Percentiles rank a stretch among this genome's conserved stretches.
Evolutionary conservation across 2,797 vertebrate genomes (phyloP).

Genomic region (Lagorchestes hirsutus): DNA sequence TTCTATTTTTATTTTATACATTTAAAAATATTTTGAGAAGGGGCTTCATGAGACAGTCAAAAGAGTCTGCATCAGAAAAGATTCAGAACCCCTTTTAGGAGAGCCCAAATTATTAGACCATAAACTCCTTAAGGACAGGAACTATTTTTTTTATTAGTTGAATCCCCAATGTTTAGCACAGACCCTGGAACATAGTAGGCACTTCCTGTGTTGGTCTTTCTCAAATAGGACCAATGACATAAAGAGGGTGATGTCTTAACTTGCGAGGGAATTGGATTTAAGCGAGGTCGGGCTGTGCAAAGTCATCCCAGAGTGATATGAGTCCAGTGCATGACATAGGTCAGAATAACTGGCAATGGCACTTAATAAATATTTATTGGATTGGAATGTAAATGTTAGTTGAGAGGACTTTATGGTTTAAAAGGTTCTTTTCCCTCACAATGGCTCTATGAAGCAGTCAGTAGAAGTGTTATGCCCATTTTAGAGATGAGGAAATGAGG

Average conservation of each 20-base stretch:
- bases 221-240: not conserved
- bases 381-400: not conserved
- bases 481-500: not conserved
- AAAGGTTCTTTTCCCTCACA: not conserved
- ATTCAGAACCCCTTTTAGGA: not conserved
- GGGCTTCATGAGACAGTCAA: not conserved
- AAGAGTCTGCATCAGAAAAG: not conserved
- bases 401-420: not conserved
- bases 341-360: not conserved
- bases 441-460: not conserved
- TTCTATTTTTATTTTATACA: not conserved
- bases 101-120: not conserved
- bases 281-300: not conserved
- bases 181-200: not conserved
- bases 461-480: not conserved
- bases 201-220: not conserved
- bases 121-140: not conserved
- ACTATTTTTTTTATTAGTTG: not conserved
- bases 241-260: not conserved
- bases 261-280: not conserved
- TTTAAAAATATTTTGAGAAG: not conserved
- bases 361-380: not conserved
- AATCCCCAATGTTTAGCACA: not conserved
- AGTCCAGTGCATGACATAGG: not conserved
- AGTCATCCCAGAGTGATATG: not conserved